These are phyloP conservation scores for Ameiurus melas DNA, from an alignment of 2,113 vertebrate genomes.

Conservation along the genomic window DNA sequence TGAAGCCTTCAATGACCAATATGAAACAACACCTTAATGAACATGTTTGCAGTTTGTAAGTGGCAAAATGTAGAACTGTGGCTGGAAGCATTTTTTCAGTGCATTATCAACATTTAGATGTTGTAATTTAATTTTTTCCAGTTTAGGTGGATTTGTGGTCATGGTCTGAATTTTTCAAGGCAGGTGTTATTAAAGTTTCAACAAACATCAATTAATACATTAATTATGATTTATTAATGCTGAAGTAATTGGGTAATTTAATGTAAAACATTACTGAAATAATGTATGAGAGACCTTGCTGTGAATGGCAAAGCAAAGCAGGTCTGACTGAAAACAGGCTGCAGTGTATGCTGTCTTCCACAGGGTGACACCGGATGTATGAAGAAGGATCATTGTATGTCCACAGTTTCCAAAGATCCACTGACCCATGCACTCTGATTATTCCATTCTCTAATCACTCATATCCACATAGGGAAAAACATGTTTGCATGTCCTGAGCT, in stretches of 20 bases:
- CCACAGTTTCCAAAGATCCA: not conserved
- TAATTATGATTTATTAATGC: not conserved
- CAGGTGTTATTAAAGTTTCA: not conserved
- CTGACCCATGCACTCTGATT: not conserved
- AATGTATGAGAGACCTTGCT: not conserved
- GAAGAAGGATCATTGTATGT: not conserved
- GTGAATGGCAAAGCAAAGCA: not conserved
- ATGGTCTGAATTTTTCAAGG: not conserved
- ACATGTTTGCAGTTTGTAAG: too few relatives aligned
- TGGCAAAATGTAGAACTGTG: too few relatives aligned
- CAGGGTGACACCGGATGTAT: constrained; percentile 42
- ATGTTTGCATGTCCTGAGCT: not conserved
- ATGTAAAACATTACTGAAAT: not conserved
- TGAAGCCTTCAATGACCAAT: too few relatives aligned
- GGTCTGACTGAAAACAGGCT: not conserved
- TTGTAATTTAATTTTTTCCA: not conserved
- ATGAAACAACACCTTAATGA: too few relatives aligned
- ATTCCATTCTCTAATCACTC: not conserved
- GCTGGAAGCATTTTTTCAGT: too few relatives aligned
- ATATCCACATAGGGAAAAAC: not conserved
- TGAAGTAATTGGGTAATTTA: not conserved
- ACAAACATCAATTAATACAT: not conserved
- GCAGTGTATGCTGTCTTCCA: constrained; percentile 34
- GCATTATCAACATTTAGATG: too few relatives aligned
- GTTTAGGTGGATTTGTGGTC: not conserved